Conservation (phyloP, 2,888 invertebrate genomes). For the Tipula unca region DNA sequence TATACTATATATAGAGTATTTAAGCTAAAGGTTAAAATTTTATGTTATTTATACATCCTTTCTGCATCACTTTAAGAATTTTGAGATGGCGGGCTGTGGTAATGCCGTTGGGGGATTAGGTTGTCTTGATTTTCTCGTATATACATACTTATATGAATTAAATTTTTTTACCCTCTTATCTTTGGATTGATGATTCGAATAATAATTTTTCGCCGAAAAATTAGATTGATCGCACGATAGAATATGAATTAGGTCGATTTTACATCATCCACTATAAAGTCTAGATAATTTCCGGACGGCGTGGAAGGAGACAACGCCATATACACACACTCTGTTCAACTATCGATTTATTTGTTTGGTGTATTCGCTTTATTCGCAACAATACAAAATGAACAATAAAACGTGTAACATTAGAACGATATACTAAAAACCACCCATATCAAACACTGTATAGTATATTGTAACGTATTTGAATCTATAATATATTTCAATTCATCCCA, state of each 20-base stretch:
- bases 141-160: not conserved
- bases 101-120: not conserved
- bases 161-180: not conserved
- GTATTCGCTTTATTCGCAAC: not conserved
- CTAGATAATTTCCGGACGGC: not conserved
- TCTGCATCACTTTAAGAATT: not conserved
- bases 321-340: not conserved
- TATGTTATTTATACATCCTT: not conserved
- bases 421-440: not conserved
- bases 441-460: not conserved
- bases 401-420: not conserved
- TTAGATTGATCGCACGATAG: not conserved
- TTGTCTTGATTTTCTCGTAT: not conserved
- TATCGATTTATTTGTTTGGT: not conserved
- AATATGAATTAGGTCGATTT: not conserved
- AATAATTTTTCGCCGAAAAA: not conserved
- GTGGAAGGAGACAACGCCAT: not conserved
- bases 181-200: not conserved
- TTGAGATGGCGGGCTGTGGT: not conserved
- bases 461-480: not conserved
- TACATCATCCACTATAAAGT: not conserved
- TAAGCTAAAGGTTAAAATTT: slow-evolving; percentile 1
- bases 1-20: not conserved
- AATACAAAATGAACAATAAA: not conserved
- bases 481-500: not conserved